A percentile compares a stretch with the other conserved stretches of the same genome.
These are phyloP conservation scores for Anseranas semipalmata DNA, from an alignment of 2,113 vertebrate species.

Conservation along the genomic window DNA sequence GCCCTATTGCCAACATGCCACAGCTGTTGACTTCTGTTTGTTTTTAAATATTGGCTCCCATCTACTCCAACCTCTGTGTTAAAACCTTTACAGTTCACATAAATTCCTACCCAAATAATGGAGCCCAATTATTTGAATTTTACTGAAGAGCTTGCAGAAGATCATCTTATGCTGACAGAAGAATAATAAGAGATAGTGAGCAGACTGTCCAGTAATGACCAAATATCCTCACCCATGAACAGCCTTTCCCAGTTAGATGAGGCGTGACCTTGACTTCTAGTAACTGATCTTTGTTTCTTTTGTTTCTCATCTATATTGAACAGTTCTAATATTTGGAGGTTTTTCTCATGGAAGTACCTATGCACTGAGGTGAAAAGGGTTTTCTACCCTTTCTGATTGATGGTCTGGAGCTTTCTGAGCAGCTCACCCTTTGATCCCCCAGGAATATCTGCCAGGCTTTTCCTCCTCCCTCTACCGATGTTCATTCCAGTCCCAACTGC, in stretches of 20 bases:
- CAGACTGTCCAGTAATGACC: accelerated
- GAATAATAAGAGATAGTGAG: background rate
- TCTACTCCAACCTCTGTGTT: background rate
- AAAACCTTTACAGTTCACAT: background rate
- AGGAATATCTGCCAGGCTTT: background rate
- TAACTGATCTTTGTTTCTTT: background rate
- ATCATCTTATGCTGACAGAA: background rate
- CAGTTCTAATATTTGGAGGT: background rate
- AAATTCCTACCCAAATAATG: background rate
- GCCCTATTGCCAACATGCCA: background rate
- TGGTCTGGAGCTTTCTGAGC: background rate
- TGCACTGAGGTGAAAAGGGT: background rate
- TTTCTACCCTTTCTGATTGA: background rate
- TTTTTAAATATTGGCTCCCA: background rate
- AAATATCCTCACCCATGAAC: background rate
- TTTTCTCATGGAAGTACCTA: background rate
- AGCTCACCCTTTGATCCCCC: background rate
- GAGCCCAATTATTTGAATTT: background rate
- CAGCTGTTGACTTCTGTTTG: background rate
- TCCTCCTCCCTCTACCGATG: background rate
- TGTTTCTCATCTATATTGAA: background rate
- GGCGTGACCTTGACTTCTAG: background rate
- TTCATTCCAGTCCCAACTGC: background rate
- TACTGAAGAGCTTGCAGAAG: background rate
- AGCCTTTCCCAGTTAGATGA: background rate